Evolutionary conservation across 2,113 vertebrate genomes (phyloP), one percentile per base, ranked within the genome.

Genomic region (Petromus typicus): DNA sequence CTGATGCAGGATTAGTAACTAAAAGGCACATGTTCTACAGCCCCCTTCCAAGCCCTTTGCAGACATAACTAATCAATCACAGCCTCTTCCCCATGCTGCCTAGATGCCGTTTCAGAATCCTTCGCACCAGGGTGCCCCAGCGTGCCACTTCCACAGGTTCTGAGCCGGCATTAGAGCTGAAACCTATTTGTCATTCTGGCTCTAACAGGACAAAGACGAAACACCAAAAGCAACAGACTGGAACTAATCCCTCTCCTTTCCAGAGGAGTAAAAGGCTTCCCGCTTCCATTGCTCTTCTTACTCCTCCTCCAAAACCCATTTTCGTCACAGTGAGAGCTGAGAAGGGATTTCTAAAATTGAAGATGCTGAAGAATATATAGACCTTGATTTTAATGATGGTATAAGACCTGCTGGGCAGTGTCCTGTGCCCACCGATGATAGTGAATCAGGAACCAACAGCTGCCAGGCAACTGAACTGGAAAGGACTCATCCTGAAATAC

Each of bases 191-290:
- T 97, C 94, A 87, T 94, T 91, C 91, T 89, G 86, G 59, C 83
- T 97, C 59, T 96, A 96, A 97, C 89, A 95, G 93, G 96, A 96
- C 95, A 97, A 95, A 96, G 97, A 97, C 3, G 3, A 64, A 97
- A 89, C 90, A 94, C 94, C 91, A 81, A 82, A 89, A 91, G 96
- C 95, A 95, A 93, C 76, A 97, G 93, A 89, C 94, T 93, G 54
- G 90, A 97, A 97, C 96, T 93, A 96, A 97, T 95, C 69, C 67
- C 76, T 95, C 75, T 81, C 20, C 80, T 91, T 93, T 94, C 73
- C 59, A 34, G 91, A 86, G 27, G 69, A 95, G 51, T 86, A 59
- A 96, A 92, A 87, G 51, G 57, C 89, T 93, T 78, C 88, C 95
- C 0, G 17, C 69, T 79, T 91, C 88, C 63, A 56, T 30, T 17